Evolutionary conservation across 2,888 invertebrate genomes (phyloP).

Genomic region (Andrena bucephala): DNA sequence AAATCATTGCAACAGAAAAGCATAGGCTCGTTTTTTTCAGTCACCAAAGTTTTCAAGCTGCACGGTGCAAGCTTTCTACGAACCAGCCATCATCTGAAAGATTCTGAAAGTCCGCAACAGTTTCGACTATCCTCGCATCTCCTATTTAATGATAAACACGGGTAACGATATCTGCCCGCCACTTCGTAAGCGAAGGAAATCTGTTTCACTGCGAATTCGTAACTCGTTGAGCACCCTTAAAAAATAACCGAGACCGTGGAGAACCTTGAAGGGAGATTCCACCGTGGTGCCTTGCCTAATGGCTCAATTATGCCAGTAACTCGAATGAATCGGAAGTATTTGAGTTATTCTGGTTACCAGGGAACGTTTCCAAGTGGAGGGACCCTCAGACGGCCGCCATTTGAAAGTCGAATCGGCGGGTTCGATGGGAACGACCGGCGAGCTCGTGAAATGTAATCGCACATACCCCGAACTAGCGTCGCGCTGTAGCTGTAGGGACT

Average conservation of each 20-base stretch:
- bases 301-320: constrained; percentile 41
- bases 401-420: constrained; percentile 50
- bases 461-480: constrained; percentile 24
- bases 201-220: constrained; percentile 23
- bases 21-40: too few species aligned
- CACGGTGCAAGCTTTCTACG: too few species aligned
- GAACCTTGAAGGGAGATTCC: constrained; percentile 31
- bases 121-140: too few species aligned
- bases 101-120: too few species aligned
- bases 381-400: constrained; percentile 12
- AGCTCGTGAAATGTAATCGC: constrained; percentile 6
- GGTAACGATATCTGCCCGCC: too few species aligned
- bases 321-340: constrained; percentile 53
- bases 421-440: constrained; percentile 4
- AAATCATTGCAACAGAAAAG: too few species aligned
- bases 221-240: neutral
- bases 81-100: too few species aligned
- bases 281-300: constrained; percentile 27
- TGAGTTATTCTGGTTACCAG: constrained; percentile 30
- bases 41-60: too few species aligned
- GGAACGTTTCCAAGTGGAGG: neutral
- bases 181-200: neutral
- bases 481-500: constrained; percentile 50
- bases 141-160: too few species aligned
- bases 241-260: neutral